These are phyloP conservation scores for Orthosia gothica DNA, from an alignment of 2,888 invertebrate species.

Conservation along the genomic window DNA sequence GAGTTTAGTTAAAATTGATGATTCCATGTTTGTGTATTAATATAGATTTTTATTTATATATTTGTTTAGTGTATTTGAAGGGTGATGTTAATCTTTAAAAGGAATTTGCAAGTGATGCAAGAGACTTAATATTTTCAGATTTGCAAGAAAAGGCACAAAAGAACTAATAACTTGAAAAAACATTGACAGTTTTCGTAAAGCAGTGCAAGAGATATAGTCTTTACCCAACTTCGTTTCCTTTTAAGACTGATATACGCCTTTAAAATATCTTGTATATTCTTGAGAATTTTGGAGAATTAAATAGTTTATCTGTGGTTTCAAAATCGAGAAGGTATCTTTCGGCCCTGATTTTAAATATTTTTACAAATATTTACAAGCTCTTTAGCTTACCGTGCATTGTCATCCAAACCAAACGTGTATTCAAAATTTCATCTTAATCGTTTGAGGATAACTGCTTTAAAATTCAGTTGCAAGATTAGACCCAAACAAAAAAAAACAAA, in stretches of 20 bases:
- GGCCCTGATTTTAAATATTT: no score
- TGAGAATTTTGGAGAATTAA: neutral
- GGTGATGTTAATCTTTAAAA: neutral
- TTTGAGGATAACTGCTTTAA: no score
- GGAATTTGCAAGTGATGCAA: neutral
- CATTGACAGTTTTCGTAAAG: no score
- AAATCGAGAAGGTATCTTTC: neutral
- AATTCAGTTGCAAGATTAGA: no score
- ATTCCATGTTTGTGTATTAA: constrained; percentile 23
- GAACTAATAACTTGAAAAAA: no score
- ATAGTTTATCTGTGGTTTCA: neutral
- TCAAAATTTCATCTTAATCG: no score
- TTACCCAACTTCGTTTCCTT: neutral
- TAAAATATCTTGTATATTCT: neutral
- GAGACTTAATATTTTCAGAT: no score
- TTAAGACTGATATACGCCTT: neutral
- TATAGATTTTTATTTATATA: constrained; percentile 29
- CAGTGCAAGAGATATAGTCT: neutral
- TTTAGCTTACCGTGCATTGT: no score
- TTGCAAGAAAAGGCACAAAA: no score
- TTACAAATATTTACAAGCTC: no score
- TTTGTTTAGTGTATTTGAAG: neutral
- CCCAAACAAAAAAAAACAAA: no score
- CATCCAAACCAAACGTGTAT: no score
- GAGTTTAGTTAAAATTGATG: neutral